Conservation (phyloP, 2,888 invertebrate genomes). For the Tryphoninae sp. region DNA sequence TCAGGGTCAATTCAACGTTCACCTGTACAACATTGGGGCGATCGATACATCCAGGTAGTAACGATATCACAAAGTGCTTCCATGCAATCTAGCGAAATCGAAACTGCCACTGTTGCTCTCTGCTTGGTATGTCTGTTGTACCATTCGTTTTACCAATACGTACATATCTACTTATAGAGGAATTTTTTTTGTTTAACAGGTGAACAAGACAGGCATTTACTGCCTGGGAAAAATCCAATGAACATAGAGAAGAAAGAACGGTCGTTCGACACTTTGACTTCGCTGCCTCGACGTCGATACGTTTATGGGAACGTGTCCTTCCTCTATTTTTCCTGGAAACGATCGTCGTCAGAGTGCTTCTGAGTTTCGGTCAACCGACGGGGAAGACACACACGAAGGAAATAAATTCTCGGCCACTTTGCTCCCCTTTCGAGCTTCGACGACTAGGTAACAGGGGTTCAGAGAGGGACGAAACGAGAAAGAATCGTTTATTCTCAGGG, state of each 20-base stretch:
- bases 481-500: too few species aligned
- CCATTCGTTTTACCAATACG: neutral
- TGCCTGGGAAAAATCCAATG: slow-evolving; percentile 32
- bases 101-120: slow-evolving; percentile 46
- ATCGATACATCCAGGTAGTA: slow-evolving; percentile 25
- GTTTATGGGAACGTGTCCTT: slow-evolving; percentile 29
- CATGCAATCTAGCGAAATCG: slow-evolving; percentile 59
- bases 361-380: slow-evolving; percentile 30
- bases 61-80: slow-evolving; percentile 57
- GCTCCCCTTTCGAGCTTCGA: neutral
- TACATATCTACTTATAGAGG: neutral
- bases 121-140: neutral
- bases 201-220: slow-evolving; percentile 40
- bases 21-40: slow-evolving; percentile 51
- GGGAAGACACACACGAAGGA: slow-evolving; percentile 2
- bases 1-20: slow-evolving; percentile 57
- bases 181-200: slow-evolving; percentile 10
- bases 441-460: too few species aligned
- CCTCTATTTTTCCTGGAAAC: slow-evolving; percentile 17
- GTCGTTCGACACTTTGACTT: slow-evolving; percentile 25
- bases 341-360: neutral
- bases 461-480: too few species aligned
- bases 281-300: slow-evolving; percentile 18
- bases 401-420: slow-evolving; percentile 15
- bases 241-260: slow-evolving; percentile 1